phyloP scores from a whole-genome alignment of 2,113 vertebrate species.

The Oenanthe oenanthe region DNA sequence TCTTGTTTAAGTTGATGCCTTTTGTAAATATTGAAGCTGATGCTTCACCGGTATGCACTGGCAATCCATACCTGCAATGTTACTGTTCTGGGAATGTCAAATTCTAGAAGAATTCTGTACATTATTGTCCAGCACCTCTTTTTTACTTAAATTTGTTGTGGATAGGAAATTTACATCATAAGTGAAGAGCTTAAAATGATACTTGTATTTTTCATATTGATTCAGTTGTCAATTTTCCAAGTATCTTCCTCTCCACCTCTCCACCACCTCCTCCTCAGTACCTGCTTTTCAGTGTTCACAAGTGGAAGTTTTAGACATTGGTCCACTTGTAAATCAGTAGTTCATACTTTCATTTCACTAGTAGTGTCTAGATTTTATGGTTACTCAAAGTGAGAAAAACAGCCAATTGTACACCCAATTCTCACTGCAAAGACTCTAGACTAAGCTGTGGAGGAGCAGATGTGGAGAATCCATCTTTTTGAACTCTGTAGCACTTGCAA shows the following conservation, averaged over 20 bases:
- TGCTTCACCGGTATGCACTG: neutral
- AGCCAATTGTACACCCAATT: neutral
- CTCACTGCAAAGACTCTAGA: neutral
- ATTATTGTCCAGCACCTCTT: neutral
- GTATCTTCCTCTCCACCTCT: neutral
- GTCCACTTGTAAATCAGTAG: neutral
- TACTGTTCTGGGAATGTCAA: neutral
- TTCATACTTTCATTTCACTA: neutral
- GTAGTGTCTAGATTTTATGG: neutral
- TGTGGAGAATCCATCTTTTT: neutral
- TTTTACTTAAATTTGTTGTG: neutral
- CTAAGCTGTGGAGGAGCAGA: neutral
- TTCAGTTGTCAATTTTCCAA: neutral
- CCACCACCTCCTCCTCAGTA: neutral
- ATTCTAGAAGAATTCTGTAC: neutral
- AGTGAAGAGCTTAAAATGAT: neutral
- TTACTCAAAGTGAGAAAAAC: neutral
- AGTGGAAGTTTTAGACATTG: neutral
- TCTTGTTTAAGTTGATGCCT: conserved; percentile 15
- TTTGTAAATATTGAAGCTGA: neutral
- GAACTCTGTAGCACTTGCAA: neutral
- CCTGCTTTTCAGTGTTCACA: neutral
- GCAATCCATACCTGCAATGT: neutral
- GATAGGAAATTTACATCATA: neutral
- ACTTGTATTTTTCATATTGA: neutral